These are phyloP conservation scores for Nyctalus aviator DNA, from an alignment of 2,797 vertebrate species.

Conservation along the genomic window DNA sequence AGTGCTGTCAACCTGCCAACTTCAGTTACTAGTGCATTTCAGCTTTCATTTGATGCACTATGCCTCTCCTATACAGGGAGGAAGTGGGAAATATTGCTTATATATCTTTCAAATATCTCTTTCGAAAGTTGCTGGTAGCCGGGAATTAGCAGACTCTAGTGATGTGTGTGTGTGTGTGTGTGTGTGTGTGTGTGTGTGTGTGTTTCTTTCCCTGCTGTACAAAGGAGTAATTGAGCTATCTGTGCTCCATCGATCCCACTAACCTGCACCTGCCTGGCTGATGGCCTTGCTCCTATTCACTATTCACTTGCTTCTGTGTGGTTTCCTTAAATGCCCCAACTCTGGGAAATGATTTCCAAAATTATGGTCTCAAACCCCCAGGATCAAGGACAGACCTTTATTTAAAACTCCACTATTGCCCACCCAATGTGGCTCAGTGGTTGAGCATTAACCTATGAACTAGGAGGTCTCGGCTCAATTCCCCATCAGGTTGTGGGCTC, in stretches of 20 bases:
- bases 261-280: constrained; percentile 33
- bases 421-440: too few species aligned
- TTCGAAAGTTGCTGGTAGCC: neutral
- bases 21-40: neutral
- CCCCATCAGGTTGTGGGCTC: too few species aligned
- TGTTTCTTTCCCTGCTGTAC: neutral
- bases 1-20: neutral
- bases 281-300: constrained; percentile 49
- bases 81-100: neutral
- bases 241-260: neutral
- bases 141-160: neutral
- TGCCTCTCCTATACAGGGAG: neutral
- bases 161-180: neutral
- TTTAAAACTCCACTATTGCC: constrained; percentile 1
- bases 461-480: too few species aligned
- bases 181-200: neutral
- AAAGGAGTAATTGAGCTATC: constrained; percentile 53
- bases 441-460: too few species aligned
- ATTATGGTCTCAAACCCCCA: neutral
- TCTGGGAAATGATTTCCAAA: neutral
- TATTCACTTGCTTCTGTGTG: neutral
- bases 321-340: constrained; percentile 7
- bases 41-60: neutral
- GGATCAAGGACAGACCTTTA: neutral
- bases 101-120: constrained; percentile 9